Percentiles rank a stretch among this genome's conserved stretches.
Evolutionary conservation across 2,797 vertebrate genomes (phyloP).

Genomic region (Spinibarbus caldwelli): DNA sequence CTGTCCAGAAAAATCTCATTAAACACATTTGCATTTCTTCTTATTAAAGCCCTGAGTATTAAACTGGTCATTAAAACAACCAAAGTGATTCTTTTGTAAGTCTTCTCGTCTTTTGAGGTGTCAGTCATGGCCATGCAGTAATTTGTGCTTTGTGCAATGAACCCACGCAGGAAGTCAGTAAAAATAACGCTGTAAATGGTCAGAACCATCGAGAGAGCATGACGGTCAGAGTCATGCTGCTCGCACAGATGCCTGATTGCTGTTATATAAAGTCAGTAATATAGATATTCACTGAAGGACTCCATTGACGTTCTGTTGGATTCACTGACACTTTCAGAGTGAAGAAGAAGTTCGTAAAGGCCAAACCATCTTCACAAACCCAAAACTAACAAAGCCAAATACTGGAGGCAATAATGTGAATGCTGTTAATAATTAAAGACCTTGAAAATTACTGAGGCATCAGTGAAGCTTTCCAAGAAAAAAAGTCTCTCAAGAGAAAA

Average conservation of each 20-base stretch:
- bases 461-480: too few species aligned
- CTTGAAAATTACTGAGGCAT: background rate
- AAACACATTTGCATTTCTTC: background rate
- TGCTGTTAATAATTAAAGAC: background rate
- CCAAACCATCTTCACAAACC: background rate
- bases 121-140: slow-evolving; percentile 28
- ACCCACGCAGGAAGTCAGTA: slow-evolving; percentile 9
- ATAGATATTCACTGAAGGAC: background rate
- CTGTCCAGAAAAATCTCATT: background rate
- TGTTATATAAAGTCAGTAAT: slow-evolving; percentile 1
- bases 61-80: slow-evolving; percentile 1
- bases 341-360: background rate
- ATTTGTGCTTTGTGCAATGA: slow-evolving; percentile 17
- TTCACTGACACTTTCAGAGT: background rate
- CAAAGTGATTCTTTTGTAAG: slow-evolving; percentile 1
- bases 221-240: background rate
- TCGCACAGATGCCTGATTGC: background rate
- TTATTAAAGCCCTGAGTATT: background rate
- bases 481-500: too few species aligned
- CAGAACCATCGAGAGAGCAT: background rate
- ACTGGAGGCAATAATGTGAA: background rate
- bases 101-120: background rate
- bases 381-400: background rate
- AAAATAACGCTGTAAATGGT: slow-evolving; percentile 24
- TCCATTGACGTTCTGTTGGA: background rate